These are phyloP conservation scores for Porites lutea DNA, from an alignment of 64 coral and sea anemone species.

Conservation along the genomic window DNA sequence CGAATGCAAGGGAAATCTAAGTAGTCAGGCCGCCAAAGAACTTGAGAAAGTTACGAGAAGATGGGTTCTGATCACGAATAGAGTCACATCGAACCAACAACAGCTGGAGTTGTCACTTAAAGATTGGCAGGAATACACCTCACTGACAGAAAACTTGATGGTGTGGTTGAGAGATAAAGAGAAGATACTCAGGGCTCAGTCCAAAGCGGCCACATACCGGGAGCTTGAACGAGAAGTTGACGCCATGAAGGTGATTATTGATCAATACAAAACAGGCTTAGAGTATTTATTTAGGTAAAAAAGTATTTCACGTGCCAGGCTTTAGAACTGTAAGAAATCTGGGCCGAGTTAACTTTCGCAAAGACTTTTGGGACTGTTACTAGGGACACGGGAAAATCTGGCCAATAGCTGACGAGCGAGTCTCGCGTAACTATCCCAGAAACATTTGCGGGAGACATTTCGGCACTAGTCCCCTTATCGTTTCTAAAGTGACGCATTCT, in stretches of 20 bases:
- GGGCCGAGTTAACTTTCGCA: too few species aligned
- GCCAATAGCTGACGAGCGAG: too few species aligned
- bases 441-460: too few species aligned
- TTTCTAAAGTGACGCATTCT: too few species aligned
- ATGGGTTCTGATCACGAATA: slow-evolving; percentile 77
- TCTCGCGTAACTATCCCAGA: too few species aligned
- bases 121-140: slow-evolving; percentile 98
- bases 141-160: slow-evolving; percentile 95
- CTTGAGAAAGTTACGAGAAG: slow-evolving; percentile 60
- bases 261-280: too few species aligned
- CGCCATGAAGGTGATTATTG: slow-evolving; percentile 60
- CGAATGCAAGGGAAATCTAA: slow-evolving; percentile 41
- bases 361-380: too few species aligned
- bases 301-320: too few species aligned
- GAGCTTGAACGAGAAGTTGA: slow-evolving; percentile 88
- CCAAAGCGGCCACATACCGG: slow-evolving; percentile 51
- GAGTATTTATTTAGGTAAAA: too few species aligned
- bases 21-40: slow-evolving; percentile 47
- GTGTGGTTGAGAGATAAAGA: slow-evolving; percentile 96
- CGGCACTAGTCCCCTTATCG: too few species aligned
- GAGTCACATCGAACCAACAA: slow-evolving; percentile 84
- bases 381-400: too few species aligned
- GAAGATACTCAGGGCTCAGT: slow-evolving; percentile 68
- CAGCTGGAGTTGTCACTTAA: slow-evolving; percentile 82
- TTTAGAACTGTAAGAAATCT: too few species aligned